phyloP scores from a whole-genome alignment of 2,113 vertebrate species.

The Brachypteracias leptosomus region DNA sequence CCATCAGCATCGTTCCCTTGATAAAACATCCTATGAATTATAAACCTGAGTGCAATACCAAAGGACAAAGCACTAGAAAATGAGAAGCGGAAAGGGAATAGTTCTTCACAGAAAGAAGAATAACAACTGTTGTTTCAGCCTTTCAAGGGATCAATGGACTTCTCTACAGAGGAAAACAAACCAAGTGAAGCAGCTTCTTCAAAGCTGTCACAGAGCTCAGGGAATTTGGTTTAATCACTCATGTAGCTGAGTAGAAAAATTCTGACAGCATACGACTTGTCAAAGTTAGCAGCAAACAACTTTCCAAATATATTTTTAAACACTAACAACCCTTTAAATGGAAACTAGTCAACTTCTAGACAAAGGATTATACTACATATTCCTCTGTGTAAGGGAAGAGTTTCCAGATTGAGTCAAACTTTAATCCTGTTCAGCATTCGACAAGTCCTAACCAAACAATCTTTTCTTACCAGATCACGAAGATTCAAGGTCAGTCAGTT shows the following conservation, averaged over 20 bases:
- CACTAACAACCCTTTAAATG: background rate
- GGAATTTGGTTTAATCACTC: background rate
- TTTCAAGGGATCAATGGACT: background rate
- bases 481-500: background rate
- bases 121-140: background rate
- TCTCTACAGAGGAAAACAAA: background rate
- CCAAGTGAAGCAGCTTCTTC: fast-evolving
- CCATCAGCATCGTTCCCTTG: background rate
- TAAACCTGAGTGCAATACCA: background rate
- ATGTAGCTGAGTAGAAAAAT: background rate
- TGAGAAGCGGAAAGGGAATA: background rate
- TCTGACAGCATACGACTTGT: background rate
- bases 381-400: background rate
- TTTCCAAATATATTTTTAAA: background rate
- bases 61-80: background rate
- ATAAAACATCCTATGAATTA: background rate
- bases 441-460: background rate
- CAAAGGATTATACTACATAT: background rate
- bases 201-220: background rate
- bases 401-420: background rate
- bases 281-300: background rate
- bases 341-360: background rate
- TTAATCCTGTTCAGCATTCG: background rate
- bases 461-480: background rate
- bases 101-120: background rate